Conservation (phyloP, 2,113 vertebrate species). For the Calyptomena viridis region DNA sequence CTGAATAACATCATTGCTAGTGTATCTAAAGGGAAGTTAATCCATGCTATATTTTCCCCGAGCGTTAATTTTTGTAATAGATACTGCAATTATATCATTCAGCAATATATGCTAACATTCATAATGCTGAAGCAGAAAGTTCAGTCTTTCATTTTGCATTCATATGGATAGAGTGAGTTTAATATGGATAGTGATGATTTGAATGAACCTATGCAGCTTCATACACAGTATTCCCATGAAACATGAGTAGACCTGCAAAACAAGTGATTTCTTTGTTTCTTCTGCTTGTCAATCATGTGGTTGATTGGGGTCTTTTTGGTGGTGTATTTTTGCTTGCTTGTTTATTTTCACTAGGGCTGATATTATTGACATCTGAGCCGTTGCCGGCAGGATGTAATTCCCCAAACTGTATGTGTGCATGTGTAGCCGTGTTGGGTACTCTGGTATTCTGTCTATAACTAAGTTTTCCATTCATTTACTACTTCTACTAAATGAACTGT, state of each 20-base stretch:
- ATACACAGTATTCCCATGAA: neutral
- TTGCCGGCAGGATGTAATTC: neutral
- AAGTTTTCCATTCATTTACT: neutral
- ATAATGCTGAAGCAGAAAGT: neutral
- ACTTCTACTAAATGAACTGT: neutral
- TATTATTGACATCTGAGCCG: neutral
- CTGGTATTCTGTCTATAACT: neutral
- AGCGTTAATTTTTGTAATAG: neutral
- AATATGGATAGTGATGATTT: neutral
- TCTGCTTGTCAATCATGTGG: neutral
- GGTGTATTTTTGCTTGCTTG: neutral
- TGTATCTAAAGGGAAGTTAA: neutral
- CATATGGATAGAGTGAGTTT: neutral
- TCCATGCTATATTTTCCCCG: neutral
- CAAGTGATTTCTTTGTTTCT: neutral
- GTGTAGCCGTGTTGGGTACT: neutral
- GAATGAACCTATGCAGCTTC: neutral
- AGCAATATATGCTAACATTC: neutral
- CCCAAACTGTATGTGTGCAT: neutral
- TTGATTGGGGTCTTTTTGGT: neutral
- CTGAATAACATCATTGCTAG: neutral
- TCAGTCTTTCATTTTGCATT: neutral
- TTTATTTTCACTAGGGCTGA: neutral
- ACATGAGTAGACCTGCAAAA: neutral
- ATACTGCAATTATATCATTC: neutral